Base-by-base conservation (phyloP, 2,888 invertebrate species). In the Emmelina monodactyla region DNA sequence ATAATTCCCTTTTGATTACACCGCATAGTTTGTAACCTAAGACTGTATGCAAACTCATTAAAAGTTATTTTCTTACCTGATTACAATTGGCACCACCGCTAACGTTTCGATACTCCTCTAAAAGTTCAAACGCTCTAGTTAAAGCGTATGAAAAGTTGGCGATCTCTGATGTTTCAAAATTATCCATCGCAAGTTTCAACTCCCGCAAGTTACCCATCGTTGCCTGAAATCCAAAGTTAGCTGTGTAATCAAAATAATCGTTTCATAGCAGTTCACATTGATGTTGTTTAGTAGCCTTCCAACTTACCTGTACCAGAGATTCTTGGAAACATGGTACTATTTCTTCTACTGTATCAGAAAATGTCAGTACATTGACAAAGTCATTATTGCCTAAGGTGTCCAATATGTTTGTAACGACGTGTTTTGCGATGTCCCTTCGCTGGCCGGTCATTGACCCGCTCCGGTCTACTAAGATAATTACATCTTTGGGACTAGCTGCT, bases 361-460 rank as follows among this genome's bases (percentile, higher is more conserved):
- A 98, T 59, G 91, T 91, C 75, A 93, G 89, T 46, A 99, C 92
- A 65, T 97, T 97, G 51, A 99, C 97, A 78, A 93, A 98, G 71
- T 98, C 98, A 70, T 99, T 96, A 68, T 97, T 96, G 33, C 94
- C 95, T 28, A 98, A 86, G 0, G 98, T 99, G 55, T 97, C 96
- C 46, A 99, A 82, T 46, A 99, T 96, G 52, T 89, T 91, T 41
- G 88, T 88, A 40, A 91, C 91, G 28, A 91, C 91, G 61, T 91
- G 91, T 63, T 88, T 85, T 35, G 97, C 97, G 49, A 98, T 96
- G 71, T 95, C 94, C 54, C 92, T 86, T 49, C 89, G 82, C 69
- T 85, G 85, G 10, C 94, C 94, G 33, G 89, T 92, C 95, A 95
- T 95, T 43, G 94, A 94, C 38, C 96, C 95, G 55, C 94, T 92